Percentiles rank a stretch among this genome's conserved stretches.
These are phyloP conservation scores for Tetrao urogallus DNA, from an alignment of 2,113 vertebrate genomes.

Conservation along the genomic window DNA sequence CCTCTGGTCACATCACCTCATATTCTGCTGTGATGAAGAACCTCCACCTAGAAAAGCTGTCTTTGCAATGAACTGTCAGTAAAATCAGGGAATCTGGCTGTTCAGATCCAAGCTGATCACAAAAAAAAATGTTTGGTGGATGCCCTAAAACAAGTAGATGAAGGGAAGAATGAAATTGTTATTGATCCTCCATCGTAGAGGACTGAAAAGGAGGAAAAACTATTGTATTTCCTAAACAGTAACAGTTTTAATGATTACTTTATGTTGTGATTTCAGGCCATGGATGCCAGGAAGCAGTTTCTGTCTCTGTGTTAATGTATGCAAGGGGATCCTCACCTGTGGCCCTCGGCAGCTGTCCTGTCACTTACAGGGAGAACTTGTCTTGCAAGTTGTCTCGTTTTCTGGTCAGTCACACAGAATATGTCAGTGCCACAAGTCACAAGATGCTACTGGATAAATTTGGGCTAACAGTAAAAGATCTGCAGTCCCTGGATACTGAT, in stretches of 20 bases:
- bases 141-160: neutral
- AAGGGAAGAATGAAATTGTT: neutral
- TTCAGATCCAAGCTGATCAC: neutral
- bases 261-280: conserved; percentile 75
- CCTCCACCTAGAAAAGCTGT: neutral
- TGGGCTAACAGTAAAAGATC: conserved; percentile 58
- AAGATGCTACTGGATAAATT: conserved; percentile 79
- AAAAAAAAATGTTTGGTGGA: neutral
- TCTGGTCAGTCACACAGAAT: conserved; percentile 72
- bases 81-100: neutral
- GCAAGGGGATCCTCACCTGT: conserved; percentile 67
- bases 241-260: neutral
- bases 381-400: conserved; percentile 81
- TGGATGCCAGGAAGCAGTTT: conserved; percentile 79
- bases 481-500: conserved; percentile 78
- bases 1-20: neutral
- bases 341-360: conserved; percentile 65
- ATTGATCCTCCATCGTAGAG: neutral
- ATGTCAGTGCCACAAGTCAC: conserved; percentile 75
- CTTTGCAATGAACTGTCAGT: neutral
- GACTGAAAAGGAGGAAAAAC: neutral
- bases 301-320: conserved; percentile 78
- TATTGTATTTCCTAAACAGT: neutral
- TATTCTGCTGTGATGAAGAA: neutral
- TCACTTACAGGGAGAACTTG: conserved; percentile 81